Conservation (phyloP, 2,797 vertebrate species). For the Phoeniculus purpureus region DNA sequence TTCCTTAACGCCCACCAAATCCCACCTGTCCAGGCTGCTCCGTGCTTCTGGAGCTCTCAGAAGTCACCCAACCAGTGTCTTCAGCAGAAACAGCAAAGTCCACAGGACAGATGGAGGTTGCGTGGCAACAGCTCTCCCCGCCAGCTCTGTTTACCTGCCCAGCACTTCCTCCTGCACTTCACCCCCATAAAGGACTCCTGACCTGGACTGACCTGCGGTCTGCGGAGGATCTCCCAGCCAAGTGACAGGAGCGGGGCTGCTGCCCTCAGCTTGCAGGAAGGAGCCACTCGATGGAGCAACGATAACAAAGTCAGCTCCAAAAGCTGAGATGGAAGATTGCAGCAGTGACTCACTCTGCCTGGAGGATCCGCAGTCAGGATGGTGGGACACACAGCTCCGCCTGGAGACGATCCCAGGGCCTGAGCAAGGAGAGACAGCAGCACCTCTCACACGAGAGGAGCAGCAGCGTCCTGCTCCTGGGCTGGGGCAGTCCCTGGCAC, state of each 20-base stretch:
- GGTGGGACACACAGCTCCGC: not conserved
- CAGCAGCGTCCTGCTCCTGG: not conserved
- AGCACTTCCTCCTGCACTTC: not conserved
- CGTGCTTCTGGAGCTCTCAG: not conserved
- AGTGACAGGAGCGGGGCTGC: not conserved
- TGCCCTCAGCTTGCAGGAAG: constrained; percentile 16
- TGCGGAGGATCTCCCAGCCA: not conserved
- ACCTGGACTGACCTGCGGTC: not conserved
- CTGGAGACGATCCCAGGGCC: not conserved
- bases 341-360: constrained; percentile 20
- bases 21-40: not conserved
- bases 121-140: not conserved
- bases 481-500: not conserved
- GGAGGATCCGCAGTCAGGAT: not conserved
- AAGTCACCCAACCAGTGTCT: not conserved
- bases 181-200: not conserved
- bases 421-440: not conserved
- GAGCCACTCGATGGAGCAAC: constrained; percentile 1
- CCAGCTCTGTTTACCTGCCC: not conserved
- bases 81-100: not conserved
- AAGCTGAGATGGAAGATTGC: not conserved
- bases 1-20: not conserved
- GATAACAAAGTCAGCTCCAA: not conserved
- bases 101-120: not conserved
- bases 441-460: not conserved